Base-by-base conservation (phyloP, 1,140 invertebrate species). In the Oedothorax gibbosus region DNA sequence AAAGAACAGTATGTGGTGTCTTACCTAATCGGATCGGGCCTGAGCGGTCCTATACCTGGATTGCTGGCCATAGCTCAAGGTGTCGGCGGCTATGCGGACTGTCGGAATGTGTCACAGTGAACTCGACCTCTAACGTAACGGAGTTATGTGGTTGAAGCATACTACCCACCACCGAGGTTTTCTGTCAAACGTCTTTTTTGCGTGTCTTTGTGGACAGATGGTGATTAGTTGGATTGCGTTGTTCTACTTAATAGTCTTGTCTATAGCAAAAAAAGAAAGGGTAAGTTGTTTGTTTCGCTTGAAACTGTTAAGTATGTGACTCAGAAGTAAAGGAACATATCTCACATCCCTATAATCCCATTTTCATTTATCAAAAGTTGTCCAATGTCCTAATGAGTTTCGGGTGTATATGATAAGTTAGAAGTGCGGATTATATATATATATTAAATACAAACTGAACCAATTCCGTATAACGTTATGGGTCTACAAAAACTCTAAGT, bases 41-140 rank as follows among this genome's bases (percentile, higher is more conserved):
- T 99, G 0, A 97, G 96, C 89, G 96, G 96, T 0, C 94, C 98
- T 81, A 88, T 98, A 50, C 96, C 97, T 5, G 96, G 96, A 87
- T 90, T 96, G 0, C 91, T 97, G 7, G 95, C 96, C 0, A 89
- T 98, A 20, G 88, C 90, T 4, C 96, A 89, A 86, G 89, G 88
- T 9, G 88, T 88, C 69, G 89, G 89, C 20, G 93, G 94, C 9
- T 93, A 94, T 82, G 88, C 91, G 18, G 86, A 89, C 11, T 93
- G 92, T 87, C 82, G 86, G 4, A 96, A 96, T 71, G 54, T 76
- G 10, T 60, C 0, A 18, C 57, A 7, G 64, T 7, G 5, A 77
- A 53, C 12, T 9, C 50, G 14, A 82, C 64, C 12, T 57, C 51
- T 11, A 89, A 89, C 73, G 79, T 86, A 0, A 88, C 86, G 2